Percentiles rank a stretch among this genome's conserved stretches.
These are phyloP conservation scores for Porites australiensis DNA, from an alignment of 64 coral and sea anemone genomes.

Conservation along the genomic window DNA sequence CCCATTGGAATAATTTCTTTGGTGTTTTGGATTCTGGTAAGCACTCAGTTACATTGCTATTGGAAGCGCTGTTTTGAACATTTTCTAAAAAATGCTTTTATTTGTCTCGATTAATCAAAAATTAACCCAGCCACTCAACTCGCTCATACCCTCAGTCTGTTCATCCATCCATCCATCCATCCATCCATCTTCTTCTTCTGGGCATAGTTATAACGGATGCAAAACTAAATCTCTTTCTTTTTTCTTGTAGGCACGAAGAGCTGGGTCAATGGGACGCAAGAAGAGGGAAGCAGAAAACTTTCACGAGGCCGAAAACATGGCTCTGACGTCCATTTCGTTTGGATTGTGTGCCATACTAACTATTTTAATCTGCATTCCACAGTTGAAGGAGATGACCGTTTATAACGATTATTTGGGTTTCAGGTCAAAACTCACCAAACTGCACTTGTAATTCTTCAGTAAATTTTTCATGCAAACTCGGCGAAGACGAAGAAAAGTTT, in stretches of 20 bases:
- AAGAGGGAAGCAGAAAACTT: slow-evolving; percentile 28
- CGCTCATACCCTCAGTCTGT: too few species aligned
- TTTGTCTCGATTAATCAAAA: too few species aligned
- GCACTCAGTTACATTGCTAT: neutral
- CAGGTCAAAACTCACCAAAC: too few species aligned
- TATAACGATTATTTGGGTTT: too few species aligned
- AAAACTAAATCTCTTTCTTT: neutral
- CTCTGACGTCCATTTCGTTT: slow-evolving; percentile 71
- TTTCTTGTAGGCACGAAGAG: slow-evolving; percentile 31
- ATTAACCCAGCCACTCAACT: too few species aligned
- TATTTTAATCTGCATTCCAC: slow-evolving; percentile 62
- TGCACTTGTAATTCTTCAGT: too few species aligned
- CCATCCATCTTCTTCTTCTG: too few species aligned
- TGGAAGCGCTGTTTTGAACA: neutral
- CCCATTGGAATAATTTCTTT: slow-evolving; percentile 58
- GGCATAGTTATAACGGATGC: too few species aligned
- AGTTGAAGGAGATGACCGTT: neutral
- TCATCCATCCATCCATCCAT: too few species aligned
- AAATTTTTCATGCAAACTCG: too few species aligned
- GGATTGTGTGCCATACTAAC: slow-evolving; percentile 51
- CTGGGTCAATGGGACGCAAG: neutral
- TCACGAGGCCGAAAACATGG: slow-evolving; percentile 72
- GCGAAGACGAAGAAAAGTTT: too few species aligned
- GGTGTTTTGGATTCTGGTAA: slow-evolving; percentile 70
- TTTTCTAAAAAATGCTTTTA: too few species aligned